A percentile compares a stretch with the other conserved stretches of the same genome.
These are phyloP conservation scores for Peromyscus californicus DNA, from an alignment of 2,113 vertebrate genomes.

Conservation along the genomic window DNA sequence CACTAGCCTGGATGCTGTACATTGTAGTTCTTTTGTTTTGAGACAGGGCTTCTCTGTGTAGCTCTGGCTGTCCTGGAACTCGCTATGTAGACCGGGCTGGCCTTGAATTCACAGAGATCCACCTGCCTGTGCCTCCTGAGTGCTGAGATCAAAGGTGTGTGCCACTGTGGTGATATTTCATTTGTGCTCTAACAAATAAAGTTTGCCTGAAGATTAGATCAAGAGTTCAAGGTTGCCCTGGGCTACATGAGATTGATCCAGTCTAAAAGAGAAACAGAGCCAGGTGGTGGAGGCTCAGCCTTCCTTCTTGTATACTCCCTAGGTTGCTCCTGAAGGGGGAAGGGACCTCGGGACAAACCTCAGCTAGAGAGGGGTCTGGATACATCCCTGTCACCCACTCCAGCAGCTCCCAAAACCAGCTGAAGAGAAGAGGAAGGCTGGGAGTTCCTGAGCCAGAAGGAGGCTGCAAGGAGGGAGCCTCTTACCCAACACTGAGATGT, in stretches of 20 bases:
- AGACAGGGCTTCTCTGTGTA: background rate
- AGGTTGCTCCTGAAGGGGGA: background rate
- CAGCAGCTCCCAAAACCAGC: background rate
- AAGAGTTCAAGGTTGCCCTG: too few species aligned
- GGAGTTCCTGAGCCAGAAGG: background rate
- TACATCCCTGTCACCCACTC: background rate
- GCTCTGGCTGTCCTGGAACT: background rate
- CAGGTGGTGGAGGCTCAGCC: background rate
- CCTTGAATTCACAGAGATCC: background rate
- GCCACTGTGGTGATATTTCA: too few species aligned
- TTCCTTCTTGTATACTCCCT: background rate
- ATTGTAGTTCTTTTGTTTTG: accelerated
- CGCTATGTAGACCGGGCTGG: background rate
- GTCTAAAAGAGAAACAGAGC: too few species aligned
- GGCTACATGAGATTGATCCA: too few species aligned
- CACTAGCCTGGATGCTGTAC: background rate
- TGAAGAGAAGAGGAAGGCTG: background rate
- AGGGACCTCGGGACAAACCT: background rate
- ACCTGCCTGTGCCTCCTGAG: background rate
- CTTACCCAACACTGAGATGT: constrained; percentile 86
- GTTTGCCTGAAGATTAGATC: too few species aligned
- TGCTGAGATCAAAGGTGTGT: background rate
- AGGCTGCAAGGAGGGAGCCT: background rate
- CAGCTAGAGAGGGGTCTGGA: background rate
- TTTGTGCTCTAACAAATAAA: too few species aligned